Conservation (phyloP, 2,113 vertebrate species). For the Empidonax alnorum region DNA sequence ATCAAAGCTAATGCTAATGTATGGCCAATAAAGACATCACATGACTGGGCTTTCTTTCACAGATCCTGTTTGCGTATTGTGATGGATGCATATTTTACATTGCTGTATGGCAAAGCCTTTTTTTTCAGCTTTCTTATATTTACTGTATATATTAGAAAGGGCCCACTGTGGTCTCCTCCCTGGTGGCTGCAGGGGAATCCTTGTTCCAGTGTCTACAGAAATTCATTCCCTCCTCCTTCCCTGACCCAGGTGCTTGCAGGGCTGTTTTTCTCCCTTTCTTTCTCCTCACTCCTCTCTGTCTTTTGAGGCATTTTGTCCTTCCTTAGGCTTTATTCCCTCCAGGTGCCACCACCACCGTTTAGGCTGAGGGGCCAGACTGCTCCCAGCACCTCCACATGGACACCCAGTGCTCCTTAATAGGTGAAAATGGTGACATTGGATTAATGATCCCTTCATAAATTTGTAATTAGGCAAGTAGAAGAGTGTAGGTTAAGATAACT, state of each 20-base stretch:
- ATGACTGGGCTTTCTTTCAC: not conserved
- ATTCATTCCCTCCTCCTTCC: not conserved
- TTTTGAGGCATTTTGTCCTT: not conserved
- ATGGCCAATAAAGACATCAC: not conserved
- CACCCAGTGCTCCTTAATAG: accelerated
- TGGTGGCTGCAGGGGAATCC: not conserved
- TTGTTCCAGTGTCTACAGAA: not conserved
- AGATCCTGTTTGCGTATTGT: not conserved
- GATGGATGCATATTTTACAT: not conserved
- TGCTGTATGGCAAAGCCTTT: not conserved
- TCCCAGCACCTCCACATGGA: accelerated
- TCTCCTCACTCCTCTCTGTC: not conserved
- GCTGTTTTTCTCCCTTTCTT: not conserved
- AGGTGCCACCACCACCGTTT: accelerated
- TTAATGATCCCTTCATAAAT: not conserved
- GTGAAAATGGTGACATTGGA: not conserved
- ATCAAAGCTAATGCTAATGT: not conserved
- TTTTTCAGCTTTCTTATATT: not conserved
- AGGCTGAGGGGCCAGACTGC: accelerated
- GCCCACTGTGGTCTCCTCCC: accelerated
- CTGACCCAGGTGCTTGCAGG: accelerated
- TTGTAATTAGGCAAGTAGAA: not conserved
- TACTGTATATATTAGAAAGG: not conserved
- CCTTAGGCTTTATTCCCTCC: accelerated
- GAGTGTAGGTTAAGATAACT: not conserved